Conservation (phyloP, 2,113 vertebrate species). For the Odocoileus virginianus region DNA sequence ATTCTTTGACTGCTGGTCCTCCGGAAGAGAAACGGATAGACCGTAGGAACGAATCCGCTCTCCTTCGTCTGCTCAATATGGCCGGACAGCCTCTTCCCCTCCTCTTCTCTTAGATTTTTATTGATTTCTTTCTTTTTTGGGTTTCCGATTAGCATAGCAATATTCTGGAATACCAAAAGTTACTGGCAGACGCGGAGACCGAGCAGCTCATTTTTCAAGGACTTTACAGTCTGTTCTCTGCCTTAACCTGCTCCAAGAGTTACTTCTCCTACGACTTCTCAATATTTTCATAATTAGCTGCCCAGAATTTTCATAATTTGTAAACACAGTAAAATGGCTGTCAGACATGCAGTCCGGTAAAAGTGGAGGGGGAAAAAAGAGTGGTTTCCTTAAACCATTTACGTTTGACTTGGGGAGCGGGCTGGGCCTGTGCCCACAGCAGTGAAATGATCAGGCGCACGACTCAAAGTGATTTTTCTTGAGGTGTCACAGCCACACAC, state of each 20-base stretch:
- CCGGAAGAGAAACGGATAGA: neutral
- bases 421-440: constrained; percentile 74
- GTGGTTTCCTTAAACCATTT: constrained; percentile 73
- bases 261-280: constrained; percentile 47
- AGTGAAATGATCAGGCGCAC: constrained; percentile 71
- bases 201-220: constrained; percentile 73
- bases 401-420: constrained; percentile 69
- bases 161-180: constrained; percentile 38
- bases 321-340: constrained; percentile 74
- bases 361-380: constrained; percentile 39
- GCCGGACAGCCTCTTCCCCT: neutral
- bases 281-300: constrained; percentile 79
- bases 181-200: constrained; percentile 36
- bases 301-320: constrained; percentile 76
- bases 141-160: neutral
- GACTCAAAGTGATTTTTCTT: constrained; percentile 81
- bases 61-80: neutral
- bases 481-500: constrained; percentile 77
- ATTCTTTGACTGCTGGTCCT: neutral
- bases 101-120: neutral
- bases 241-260: constrained; percentile 62
- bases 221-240: constrained; percentile 46
- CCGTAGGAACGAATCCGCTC: neutral
- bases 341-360: constrained; percentile 63
- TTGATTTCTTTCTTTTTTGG: constrained; percentile 11